A percentile compares a stretch with the other conserved stretches of the same genome.
phyloP scores from a whole-genome alignment of 2,797 vertebrate species.

The Siniperca obscura region DNA sequence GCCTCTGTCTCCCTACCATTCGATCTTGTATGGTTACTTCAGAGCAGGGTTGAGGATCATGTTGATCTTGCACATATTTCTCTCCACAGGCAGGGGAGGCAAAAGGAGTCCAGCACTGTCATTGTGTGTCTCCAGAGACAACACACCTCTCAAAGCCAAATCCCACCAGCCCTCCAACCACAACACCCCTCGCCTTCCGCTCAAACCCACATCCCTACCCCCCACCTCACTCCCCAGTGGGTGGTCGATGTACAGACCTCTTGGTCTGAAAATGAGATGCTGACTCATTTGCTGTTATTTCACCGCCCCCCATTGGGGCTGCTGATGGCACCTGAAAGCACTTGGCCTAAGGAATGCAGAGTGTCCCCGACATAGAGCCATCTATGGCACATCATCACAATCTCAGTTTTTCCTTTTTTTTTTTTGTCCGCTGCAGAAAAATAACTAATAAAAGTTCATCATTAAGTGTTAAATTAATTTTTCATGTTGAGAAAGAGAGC shows the following conservation, averaged over 20 bases:
- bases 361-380: not conserved
- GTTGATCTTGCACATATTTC: constrained; percentile 59
- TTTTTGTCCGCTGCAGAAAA: not conserved
- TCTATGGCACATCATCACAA: constrained; percentile 3
- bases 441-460: not conserved
- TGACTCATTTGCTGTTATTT: constrained; percentile 57
- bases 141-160: constrained; percentile 45
- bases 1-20: constrained; percentile 34
- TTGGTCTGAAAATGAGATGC: constrained; percentile 50
- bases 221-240: constrained; percentile 23
- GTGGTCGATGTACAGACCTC: constrained; percentile 47
- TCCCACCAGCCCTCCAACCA: constrained; percentile 26
- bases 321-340: constrained; percentile 81
- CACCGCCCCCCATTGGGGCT: not conserved
- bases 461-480: constrained; percentile 11
- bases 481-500: not conserved
- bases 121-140: constrained; percentile 48
- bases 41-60: constrained; percentile 39
- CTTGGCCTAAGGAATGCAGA: constrained; percentile 72
- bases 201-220: constrained; percentile 23
- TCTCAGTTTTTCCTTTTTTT: not conserved
- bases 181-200: constrained; percentile 7
- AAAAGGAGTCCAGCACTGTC: constrained; percentile 22
- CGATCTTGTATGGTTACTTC: constrained; percentile 40
- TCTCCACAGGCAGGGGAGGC: constrained; percentile 23